Conservation (phyloP, 2,113 vertebrate genomes). For the Notothenia coriiceps region DNA sequence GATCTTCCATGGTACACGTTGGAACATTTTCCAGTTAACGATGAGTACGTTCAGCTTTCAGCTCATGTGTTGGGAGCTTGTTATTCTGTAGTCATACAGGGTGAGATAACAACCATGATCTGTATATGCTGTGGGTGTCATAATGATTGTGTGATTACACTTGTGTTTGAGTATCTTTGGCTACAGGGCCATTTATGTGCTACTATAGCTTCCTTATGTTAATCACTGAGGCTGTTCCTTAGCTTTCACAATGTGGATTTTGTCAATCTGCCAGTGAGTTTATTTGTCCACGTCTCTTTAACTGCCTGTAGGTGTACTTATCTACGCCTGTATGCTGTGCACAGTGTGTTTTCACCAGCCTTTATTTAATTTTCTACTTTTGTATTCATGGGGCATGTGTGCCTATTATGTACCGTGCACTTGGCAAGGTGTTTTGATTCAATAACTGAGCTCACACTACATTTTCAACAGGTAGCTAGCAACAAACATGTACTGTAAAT, state of each 20-base stretch:
- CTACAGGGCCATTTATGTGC: neutral
- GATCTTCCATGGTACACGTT: neutral
- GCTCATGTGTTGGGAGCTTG: neutral
- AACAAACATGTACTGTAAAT: conserved; percentile 8
- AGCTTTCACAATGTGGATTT: neutral
- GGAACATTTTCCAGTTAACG: neutral
- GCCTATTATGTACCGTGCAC: neutral
- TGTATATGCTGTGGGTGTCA: neutral
- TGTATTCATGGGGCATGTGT: conserved; percentile 4
- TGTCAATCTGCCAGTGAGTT: conserved; percentile 19
- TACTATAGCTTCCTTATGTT: neutral
- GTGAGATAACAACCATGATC: neutral
- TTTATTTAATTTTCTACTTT: neutral
- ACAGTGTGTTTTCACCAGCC: neutral
- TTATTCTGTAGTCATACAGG: neutral
- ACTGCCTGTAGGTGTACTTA: conserved; percentile 3
- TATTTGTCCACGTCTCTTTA: conserved; percentile 1
- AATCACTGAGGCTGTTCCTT: conserved; percentile 8
- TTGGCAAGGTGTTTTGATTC: conserved; percentile 13
- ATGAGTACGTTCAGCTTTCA: conserved; percentile 3
- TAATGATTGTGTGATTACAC: conserved; percentile 12
- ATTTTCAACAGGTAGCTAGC: conserved; percentile 5
- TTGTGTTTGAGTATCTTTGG: neutral
- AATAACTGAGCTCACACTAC: neutral
- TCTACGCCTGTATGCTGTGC: neutral